Evolutionary conservation across 2,888 invertebrate species (phyloP), one percentile per base, ranked within the genome.

Genomic region (Harpalus rufipes): DNA sequence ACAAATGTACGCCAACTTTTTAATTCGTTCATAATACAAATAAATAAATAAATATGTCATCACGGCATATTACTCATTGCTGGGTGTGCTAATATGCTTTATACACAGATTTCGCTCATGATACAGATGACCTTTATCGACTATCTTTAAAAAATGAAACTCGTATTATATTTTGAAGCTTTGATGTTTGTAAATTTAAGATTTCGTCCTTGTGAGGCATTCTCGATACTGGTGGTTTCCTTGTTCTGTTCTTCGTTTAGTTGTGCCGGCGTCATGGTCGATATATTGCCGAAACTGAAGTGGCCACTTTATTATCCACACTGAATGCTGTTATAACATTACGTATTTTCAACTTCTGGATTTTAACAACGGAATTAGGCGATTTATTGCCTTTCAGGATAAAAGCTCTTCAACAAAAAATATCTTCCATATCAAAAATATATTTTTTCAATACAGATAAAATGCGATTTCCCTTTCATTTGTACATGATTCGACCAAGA

Each of bases 231-330:
- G 44, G 12, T 12, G 44, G 10, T 51, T 12, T 68, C 68, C 32
- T 32, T 68, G 44, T 74, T 74, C 72, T 56, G 44, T 56, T 76
- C 76, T 76, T 78, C 78, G 78, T 76, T 76, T 76, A 76, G 58
- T 58, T 18, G 16, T 25, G 58, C 56, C 10, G 10, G 44, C 76
- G 56, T 58, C 81, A 32, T 61, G 58, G 59, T 81, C 81, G 81
- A 81, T 81, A 81, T 81, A 81, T 81, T 65, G 81, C 58, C 41
- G 44, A 63, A 81, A 81, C 81, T 81, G 63, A 81, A 81, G 81
- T 81, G 81, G 63, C 10, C 81, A 81, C 81, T 81, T 81, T 81
- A 81, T 81, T 81, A 81, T 81, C 81, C 41, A 44, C 56, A 58
- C 56, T 78, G 78, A 78, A 78, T 78, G 78, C 72, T 44, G 72